Conservation (phyloP, 2,113 vertebrate species). For the Octodon degus region DNA sequence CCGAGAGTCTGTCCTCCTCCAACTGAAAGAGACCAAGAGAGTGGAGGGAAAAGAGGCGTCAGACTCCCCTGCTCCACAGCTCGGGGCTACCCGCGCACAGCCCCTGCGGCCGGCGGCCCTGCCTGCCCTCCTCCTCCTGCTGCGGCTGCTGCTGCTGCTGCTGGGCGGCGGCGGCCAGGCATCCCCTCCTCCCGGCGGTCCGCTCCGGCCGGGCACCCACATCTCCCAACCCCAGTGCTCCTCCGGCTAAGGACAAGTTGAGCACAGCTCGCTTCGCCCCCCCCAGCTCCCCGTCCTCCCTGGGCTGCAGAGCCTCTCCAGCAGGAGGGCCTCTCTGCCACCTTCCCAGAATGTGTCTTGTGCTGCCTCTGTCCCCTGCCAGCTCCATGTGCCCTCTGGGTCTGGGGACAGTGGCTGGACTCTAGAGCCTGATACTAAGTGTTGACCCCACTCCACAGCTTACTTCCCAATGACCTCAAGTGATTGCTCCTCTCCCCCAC, state of each 20-base stretch:
- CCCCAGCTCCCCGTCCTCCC: background rate
- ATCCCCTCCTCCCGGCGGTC: background rate
- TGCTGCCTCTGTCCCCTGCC: background rate
- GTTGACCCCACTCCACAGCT: background rate
- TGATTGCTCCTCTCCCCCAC: background rate
- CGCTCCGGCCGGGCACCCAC: background rate
- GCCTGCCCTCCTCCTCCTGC: background rate
- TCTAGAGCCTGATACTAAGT: background rate
- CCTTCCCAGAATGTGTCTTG: background rate
- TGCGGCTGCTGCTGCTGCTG: too few relatives aligned
- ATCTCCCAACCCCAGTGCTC: background rate
- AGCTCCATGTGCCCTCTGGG: background rate
- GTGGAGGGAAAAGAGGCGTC: slow-evolving; percentile 92
- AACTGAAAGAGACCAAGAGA: slow-evolving; percentile 99
- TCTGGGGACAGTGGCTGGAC: background rate
- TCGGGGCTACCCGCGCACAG: slow-evolving; percentile 82
- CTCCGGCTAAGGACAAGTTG: background rate
- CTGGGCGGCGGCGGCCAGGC: slow-evolving; percentile 7
- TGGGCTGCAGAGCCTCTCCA: background rate
- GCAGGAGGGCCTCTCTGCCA: background rate
- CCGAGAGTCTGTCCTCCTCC: slow-evolving; percentile 95
- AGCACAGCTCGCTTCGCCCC: background rate
- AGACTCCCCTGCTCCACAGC: slow-evolving; percentile 89
- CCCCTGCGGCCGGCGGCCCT: slow-evolving; percentile 70
- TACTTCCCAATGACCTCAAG: background rate